Evolutionary conservation across 2,888 invertebrate species (phyloP), one percentile per base, ranked within the genome.

Genomic region (Tolmerus cingulatus): DNA sequence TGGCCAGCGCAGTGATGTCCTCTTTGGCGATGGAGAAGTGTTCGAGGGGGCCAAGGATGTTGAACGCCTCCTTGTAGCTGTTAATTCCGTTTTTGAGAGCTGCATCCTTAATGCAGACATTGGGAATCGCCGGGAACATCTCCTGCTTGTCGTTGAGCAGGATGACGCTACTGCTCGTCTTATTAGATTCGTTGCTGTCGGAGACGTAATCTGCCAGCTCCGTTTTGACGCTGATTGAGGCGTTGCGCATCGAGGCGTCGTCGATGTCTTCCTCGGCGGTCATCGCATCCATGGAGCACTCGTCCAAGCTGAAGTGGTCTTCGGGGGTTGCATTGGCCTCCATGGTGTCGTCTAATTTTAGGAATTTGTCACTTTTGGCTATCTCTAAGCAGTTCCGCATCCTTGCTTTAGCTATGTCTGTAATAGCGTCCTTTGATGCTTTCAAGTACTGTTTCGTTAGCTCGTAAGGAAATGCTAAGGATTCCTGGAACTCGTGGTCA

Each of bases 61-160:
- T 79, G 8, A 37, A 74, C 9, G 87, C 87, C 30, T 87, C 79
- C 30, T 16, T 66, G 34, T 81, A 87, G 37, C 16, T 40, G 1
- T 34, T 5, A 40, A 86, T 78, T 19, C 78, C 86, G 23, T 86
- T 86, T n/a, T 14, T 82, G 2, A 82, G 66, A n/a, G 51, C 82
- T 40, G 34, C 57, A 16, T 84, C 55, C 19, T 74, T 77, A 27
- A 87, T 74, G n/a, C 43, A 85, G 0, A 74, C 19, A 27, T 37
- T 43, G 14, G 74, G 34, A 4, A 3, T 12, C 8, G 74, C 85
- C n/a, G 85, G 74, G 27, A 27, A 37, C 14, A 74, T 43, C 37
- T 40, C 16, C 19, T 43, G 85, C 4, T 27, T 43, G 7, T 74
- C 74, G 27, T 74, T 74, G 2, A 66, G 66, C n/a, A 66, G 37